These are phyloP conservation scores for Cepaea hortensis DNA, from an alignment of 2,888 invertebrate genomes.

Conservation along the genomic window DNA sequence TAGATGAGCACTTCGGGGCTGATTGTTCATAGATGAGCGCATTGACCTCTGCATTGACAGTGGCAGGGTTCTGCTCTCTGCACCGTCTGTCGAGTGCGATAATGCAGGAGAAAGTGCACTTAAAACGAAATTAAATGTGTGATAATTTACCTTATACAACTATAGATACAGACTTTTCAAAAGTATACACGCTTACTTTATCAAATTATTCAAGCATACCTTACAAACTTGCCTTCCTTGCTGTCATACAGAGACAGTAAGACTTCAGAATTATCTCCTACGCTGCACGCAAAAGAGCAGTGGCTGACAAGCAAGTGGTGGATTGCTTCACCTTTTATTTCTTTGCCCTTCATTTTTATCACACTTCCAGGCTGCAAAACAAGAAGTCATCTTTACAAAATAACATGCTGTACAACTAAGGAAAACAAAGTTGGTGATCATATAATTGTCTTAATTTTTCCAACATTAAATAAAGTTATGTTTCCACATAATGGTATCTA, in stretches of 20 bases:
- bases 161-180: neutral
- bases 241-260: slow-evolving; percentile 91
- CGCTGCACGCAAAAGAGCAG: slow-evolving; percentile 90
- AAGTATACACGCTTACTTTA: neutral
- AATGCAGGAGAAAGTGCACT: too few relatives aligned
- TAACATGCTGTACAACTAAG: neutral
- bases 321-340: slow-evolving; percentile 77
- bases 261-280: slow-evolving; percentile 91
- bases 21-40: too few relatives aligned
- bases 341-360: slow-evolving; percentile 58
- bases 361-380: slow-evolving; percentile 22
- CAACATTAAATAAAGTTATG: too few relatives aligned
- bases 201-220: slow-evolving; percentile 67
- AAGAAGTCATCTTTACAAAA: neutral
- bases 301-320: slow-evolving; percentile 91
- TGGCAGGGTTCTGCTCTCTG: too few relatives aligned
- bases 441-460: too few relatives aligned
- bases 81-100: too few relatives aligned
- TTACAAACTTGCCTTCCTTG: slow-evolving; percentile 85
- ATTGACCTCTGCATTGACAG: too few relatives aligned
- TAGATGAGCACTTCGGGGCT: too few relatives aligned
- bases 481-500: too few relatives aligned
- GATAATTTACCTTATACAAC: too few relatives aligned
- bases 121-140: too few relatives aligned
- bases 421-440: too few relatives aligned